phyloP scores from a whole-genome alignment of 2,797 vertebrate species.

The Alosa sapidissima region DNA sequence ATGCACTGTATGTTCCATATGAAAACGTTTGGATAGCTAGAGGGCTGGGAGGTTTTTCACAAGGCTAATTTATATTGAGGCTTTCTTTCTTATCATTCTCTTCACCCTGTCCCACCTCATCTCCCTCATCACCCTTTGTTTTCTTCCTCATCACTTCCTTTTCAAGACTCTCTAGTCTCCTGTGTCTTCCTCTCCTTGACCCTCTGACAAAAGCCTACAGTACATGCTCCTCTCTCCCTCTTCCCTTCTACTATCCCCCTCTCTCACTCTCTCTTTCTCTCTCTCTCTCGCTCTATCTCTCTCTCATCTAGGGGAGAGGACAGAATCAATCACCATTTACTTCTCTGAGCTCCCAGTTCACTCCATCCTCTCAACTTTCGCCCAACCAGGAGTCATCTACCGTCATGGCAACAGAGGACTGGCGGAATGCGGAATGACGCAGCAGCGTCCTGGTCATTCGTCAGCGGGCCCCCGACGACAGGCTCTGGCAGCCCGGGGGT shows the following conservation, averaged over 20 bases:
- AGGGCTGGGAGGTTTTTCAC: neutral
- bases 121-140: neutral
- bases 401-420: conserved; percentile 22
- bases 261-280: neutral
- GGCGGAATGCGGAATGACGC: conserved; percentile 6
- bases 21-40: neutral
- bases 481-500: neutral
- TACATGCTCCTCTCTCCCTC: neutral
- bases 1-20: too few species aligned
- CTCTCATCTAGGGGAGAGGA: conserved; percentile 3
- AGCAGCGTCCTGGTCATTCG: conserved; percentile 11
- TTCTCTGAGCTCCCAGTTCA: neutral
- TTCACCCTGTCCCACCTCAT: neutral
- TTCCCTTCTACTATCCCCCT: conserved; percentile 1
- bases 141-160: neutral
- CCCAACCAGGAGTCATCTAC: conserved; percentile 20
- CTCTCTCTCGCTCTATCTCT: neutral
- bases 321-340: conserved; percentile 35
- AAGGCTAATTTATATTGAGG: neutral
- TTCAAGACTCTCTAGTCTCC: neutral
- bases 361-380: neutral
- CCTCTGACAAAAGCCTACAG: neutral
- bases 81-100: neutral
- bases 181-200: neutral
- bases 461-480: neutral